Conservation (phyloP, 2,113 vertebrate genomes). For the Tachycineta bicolor region DNA sequence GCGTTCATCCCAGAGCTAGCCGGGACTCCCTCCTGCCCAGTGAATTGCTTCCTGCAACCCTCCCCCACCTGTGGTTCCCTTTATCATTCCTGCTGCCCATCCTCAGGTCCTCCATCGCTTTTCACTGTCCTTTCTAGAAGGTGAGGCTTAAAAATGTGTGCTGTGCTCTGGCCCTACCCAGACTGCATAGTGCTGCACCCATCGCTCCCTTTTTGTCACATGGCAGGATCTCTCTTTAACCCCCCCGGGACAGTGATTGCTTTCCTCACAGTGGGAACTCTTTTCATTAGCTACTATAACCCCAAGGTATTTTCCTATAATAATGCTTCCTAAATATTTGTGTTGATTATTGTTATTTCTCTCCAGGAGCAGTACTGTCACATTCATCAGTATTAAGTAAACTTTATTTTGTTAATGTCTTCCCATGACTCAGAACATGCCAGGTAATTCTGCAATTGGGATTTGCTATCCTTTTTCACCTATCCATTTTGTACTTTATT, state of each 20-base stretch:
- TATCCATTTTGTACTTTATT: background rate
- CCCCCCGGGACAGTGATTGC: background rate
- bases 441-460: background rate
- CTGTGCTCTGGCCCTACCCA: background rate
- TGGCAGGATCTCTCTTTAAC: background rate
- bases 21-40: background rate
- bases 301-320: background rate
- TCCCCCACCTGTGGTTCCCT: background rate
- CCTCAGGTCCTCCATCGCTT: background rate
- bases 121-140: background rate
- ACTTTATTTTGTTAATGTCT: slow-evolving; percentile 6
- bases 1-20: rapidly evolving
- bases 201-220: background rate
- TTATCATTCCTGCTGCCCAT: background rate
- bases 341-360: slow-evolving; percentile 12
- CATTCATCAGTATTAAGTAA: slow-evolving; percentile 41
- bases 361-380: background rate
- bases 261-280: background rate
- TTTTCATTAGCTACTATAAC: background rate
- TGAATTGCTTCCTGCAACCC: background rate
- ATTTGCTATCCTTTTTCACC: background rate
- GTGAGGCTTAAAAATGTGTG: background rate
- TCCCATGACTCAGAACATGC: background rate
- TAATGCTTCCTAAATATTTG: slow-evolving; percentile 19
- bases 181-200: background rate